Evolutionary conservation across 2,113 vertebrate species (phyloP).

Genomic region (Calypte anna): DNA sequence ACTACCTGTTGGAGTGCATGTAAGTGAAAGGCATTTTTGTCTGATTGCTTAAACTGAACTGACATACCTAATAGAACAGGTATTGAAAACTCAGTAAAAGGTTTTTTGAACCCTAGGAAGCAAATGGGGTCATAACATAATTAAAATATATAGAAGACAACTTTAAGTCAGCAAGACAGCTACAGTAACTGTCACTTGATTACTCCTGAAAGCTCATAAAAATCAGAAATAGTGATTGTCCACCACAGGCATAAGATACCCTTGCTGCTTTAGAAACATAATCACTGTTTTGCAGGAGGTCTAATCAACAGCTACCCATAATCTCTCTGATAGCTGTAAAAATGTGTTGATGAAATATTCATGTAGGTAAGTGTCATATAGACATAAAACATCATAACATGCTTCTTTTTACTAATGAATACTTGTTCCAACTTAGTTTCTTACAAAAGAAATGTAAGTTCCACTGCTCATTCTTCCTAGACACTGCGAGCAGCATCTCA

Average conservation of each 20-base stretch:
- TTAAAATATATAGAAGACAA: slow-evolving; percentile 54
- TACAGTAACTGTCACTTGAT: slow-evolving; percentile 44
- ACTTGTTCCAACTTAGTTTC: neutral
- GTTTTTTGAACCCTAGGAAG: slow-evolving; percentile 33
- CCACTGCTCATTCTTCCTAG: neutral
- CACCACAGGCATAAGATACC: slow-evolving; percentile 31
- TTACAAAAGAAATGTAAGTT: neutral
- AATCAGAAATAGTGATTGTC: slow-evolving; percentile 61
- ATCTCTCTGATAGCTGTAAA: slow-evolving; percentile 26
- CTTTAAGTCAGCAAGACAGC: slow-evolving; percentile 54
- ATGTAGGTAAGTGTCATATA: neutral
- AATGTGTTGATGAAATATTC: slow-evolving; percentile 65
- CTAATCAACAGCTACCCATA: slow-evolving; percentile 65
- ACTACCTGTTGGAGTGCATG: slow-evolving; percentile 18
- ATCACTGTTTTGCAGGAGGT: slow-evolving; percentile 55
- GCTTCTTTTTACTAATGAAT: slow-evolving; percentile 9
- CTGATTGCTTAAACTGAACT: slow-evolving; percentile 43
- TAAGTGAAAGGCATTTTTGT: neutral
- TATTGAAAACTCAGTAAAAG: neutral
- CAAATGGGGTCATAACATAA: slow-evolving; percentile 19
- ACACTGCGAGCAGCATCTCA: neutral
- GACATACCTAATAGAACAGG: slow-evolving; percentile 19
- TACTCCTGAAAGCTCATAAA: slow-evolving; percentile 48
- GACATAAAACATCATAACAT: neutral
- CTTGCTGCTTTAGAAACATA: slow-evolving; percentile 47